Evolutionary conservation across 2,113 vertebrate species (phyloP), one percentile per base, ranked within the genome.

Genomic region (Pomatorhinus ruficollis): DNA sequence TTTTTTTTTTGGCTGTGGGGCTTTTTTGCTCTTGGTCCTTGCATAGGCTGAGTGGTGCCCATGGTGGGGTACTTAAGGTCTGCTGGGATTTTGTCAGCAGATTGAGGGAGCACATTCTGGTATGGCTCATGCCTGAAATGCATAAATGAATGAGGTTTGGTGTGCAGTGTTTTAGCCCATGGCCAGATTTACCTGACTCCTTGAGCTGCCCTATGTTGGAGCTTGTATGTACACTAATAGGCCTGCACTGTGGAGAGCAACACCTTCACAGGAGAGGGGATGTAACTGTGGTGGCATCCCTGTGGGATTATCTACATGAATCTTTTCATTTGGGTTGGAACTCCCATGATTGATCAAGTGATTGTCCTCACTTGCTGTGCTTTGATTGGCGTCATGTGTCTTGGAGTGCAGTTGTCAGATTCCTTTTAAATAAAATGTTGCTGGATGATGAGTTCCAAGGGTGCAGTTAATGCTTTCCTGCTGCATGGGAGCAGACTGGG

Each of bases 1-100:
- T 40, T 9, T 31, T 16, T n/a, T 40, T 40, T 39, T 9, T 1
- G 13, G 8, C 0, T 30, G 3, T 25, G n/a, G 2, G 4, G 1
- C 8, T n/a, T 54, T 24, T 68, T 89, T 31, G 5, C 8, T 10
- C 24, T 33, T 42, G 45, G 19, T 64, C 24, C 14, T 80, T 44
- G 8, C 21, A 3, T 12, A 54, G 42, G 23, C 53, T 45, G 33
- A 25, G 63, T 20, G 11, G 16, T 74, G 30, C n/a, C 14, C 8
- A 0, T 31, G 33, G 13, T 87, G 52, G 31, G 17, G 19, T 44
- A 11, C 5, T 44, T 35, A 27, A 64, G 9, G 21, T 74, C 31
- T 82, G 15, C 49, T 68, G 68, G 35, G 22, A 10, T 89, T 49
- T 50, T 64, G 35, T 68, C 30, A 72, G 81, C 65, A 59, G 50